Evolutionary conservation across 2,888 invertebrate genomes (phyloP).

Genomic region (Mycalesis mineus): DNA sequence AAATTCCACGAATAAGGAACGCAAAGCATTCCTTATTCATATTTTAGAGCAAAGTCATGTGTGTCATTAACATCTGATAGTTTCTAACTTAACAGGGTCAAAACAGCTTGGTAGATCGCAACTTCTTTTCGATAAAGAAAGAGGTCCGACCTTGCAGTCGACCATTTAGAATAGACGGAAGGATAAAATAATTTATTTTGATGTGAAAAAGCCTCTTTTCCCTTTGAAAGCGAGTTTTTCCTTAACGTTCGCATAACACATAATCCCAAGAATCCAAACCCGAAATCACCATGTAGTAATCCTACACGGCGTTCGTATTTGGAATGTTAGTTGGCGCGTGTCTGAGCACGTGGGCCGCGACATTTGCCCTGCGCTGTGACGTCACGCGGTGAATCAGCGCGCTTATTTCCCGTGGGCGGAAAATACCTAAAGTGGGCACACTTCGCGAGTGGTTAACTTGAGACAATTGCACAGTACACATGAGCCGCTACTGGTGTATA

Average conservation of each 20-base stretch:
- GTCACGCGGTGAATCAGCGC: slow-evolving; percentile 51
- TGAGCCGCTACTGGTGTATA: too few species aligned
- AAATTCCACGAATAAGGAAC: too few species aligned
- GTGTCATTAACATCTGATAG: too few species aligned
- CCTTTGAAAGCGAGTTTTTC: neutral
- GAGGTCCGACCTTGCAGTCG: too few species aligned
- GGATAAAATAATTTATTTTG: too few species aligned
- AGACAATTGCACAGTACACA: neutral
- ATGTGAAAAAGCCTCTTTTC: too few species aligned
- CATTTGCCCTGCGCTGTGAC: slow-evolving; percentile 66
- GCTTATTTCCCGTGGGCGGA: slow-evolving; percentile 3
- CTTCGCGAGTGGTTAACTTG: neutral
- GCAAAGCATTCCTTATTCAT: too few species aligned
- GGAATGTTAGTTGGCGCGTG: slow-evolving; percentile 41
- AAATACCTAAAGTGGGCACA: neutral
- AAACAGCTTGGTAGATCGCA: too few species aligned
- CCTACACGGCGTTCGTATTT: slow-evolving; percentile 50
- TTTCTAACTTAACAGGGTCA: too few species aligned
- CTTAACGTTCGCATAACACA: neutral
- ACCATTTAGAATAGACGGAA: too few species aligned
- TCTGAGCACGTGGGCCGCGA: slow-evolving; percentile 63
- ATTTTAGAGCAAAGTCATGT: too few species aligned
- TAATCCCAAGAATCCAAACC: slow-evolving; percentile 13
- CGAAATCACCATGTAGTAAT: slow-evolving; percentile 46
- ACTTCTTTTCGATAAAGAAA: too few species aligned